Evolutionary conservation across 2,888 invertebrate species (phyloP).

Genomic region (Arrhopalites spinosus): DNA sequence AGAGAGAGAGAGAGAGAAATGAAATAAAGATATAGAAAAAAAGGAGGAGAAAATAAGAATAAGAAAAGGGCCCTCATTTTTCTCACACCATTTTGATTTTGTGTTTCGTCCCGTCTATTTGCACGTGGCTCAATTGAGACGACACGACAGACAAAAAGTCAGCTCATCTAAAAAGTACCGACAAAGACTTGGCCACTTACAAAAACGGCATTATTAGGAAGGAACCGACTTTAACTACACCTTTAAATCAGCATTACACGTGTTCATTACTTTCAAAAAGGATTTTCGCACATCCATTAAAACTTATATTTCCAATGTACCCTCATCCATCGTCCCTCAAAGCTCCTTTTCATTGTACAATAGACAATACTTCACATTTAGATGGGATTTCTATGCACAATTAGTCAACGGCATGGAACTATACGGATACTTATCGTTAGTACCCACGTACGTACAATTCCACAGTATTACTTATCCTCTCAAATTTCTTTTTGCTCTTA

Average conservation of each 20-base stretch:
- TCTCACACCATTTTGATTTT: constrained; percentile 19
- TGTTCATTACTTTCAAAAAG: constrained; percentile 1
- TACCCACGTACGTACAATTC: no score
- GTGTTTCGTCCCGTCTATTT: constrained; percentile 16
- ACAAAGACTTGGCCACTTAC: constrained; percentile 14
- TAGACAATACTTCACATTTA: not conserved
- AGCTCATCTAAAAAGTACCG: constrained; percentile 4
- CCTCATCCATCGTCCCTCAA: not conserved
- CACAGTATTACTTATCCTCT: no score
- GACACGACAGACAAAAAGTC: constrained; percentile 2
- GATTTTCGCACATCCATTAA: constrained; percentile 38
- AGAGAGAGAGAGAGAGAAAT: not conserved
- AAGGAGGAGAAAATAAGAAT: not conserved
- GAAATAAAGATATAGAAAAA: not conserved
- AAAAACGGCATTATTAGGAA: constrained; percentile 11
- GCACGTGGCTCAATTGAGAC: constrained; percentile 26
- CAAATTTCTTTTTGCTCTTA: no score
- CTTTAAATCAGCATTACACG: constrained; percentile 19
- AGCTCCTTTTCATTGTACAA: not conserved
- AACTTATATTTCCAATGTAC: not conserved
- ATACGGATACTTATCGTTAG: no score
- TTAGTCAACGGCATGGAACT: no score
- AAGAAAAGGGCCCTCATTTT: not conserved
- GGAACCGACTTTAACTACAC: constrained; percentile 23
- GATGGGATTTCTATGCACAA: not conserved